These are phyloP conservation scores for Urosaurus nigricauda DNA, from an alignment of 2,797 vertebrate genomes.

Conservation along the genomic window DNA sequence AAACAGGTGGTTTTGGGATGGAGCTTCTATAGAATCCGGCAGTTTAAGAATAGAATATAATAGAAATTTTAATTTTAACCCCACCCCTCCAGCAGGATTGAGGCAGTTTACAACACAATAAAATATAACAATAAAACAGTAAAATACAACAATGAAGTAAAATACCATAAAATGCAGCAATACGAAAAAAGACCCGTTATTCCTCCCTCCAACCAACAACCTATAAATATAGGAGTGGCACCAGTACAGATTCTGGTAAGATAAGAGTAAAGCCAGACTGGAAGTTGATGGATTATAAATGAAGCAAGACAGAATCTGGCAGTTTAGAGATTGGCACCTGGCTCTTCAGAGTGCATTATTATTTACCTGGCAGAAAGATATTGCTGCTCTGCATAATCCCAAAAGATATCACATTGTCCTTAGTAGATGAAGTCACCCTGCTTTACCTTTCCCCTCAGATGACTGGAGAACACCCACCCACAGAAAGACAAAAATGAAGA, in stretches of 20 bases:
- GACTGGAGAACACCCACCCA: not conserved
- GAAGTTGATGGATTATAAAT: not conserved
- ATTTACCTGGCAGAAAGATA: not conserved
- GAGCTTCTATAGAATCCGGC: not conserved
- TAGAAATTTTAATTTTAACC: no score
- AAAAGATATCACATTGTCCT: not conserved
- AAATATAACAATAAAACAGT: no score
- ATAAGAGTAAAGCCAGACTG: not conserved
- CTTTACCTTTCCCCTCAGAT: not conserved
- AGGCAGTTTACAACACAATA: no score
- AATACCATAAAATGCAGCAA: no score
- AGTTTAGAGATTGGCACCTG: not conserved
- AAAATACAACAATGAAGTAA: no score
- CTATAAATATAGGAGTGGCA: not conserved
- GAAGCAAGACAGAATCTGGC: not conserved
- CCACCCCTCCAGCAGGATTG: no score
- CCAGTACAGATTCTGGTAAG: not conserved
- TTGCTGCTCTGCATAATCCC: not conserved
- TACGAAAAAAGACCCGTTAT: no score
- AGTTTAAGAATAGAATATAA: no score
- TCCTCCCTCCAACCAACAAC: no score
- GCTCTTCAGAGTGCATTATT: not conserved
- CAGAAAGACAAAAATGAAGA: slow-evolving; percentile 44
- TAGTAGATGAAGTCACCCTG: not conserved
- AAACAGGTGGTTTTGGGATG: not conserved